Evolutionary conservation across 2,113 vertebrate genomes (phyloP), one percentile per base, ranked within the genome.

Genomic region (Clinocottus analis): DNA sequence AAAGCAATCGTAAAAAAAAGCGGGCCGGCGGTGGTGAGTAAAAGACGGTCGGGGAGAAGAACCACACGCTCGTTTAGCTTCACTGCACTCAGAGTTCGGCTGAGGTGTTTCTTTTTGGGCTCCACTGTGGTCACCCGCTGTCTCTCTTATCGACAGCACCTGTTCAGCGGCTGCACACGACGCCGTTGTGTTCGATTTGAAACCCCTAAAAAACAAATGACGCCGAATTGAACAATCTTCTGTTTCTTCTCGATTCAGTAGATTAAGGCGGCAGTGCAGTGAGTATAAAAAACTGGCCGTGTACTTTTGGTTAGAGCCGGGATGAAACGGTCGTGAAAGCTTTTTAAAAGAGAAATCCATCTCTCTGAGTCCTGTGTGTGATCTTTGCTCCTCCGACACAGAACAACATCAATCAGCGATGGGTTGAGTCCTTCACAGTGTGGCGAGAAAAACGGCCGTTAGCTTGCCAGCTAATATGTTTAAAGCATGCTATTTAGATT

Each of bases 1-100:
- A 70, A 63, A 67, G 43, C 21, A 19, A 64, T 27, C 37, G 35
- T 13, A 19, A 64, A 53, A 68, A 19, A 64, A 53, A 68, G 27
- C 21, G 0, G 25, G 21, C 23, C 10, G 25, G 23, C 23, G 16
- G 4, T 0, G 3, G n/a, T 12, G 11, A n/a, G 41, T 25, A 25
- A 72, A 75, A 66, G 35, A 47, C 39, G 19, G 68, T 51, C 63
- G 27, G 16, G 41, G 13, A 29, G 33, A 10, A 51, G 5, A 82
- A 39, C 9, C 49, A 45, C 37, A 10, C 16, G 4, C 39, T 64
- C 33, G 5, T 65, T 70, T 39, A 71, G 62, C 19, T 59, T 33
- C 1, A 0, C 11, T 17, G 51, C 17, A 21, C 37, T 58, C 5
- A 3, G 59, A 58, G 47, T n/a, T 56, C 31, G 25, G 33, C 13